These are phyloP conservation scores for Yponomeuta sedellus DNA, from an alignment of 2,888 invertebrate species.

Conservation along the genomic window DNA sequence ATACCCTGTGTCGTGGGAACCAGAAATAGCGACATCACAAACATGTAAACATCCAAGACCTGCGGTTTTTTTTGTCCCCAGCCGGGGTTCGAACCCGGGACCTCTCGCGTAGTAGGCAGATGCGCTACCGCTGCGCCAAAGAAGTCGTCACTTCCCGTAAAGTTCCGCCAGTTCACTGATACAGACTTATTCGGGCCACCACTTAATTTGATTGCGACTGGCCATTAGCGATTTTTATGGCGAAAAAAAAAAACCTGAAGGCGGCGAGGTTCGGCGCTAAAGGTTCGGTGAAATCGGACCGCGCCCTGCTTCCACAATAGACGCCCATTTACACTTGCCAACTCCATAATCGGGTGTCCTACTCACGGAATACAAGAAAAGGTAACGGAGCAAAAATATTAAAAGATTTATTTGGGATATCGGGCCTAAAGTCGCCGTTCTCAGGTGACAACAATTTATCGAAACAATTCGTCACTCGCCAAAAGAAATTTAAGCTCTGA, in stretches of 20 bases:
- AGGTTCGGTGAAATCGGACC: conserved; percentile 3
- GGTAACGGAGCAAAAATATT: not conserved
- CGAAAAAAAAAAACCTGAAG: not conserved
- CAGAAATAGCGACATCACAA: too few species aligned
- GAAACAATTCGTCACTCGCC: too few species aligned
- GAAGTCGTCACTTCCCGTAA: not conserved
- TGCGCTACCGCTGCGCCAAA: too few species aligned
- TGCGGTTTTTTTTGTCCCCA: too few species aligned
- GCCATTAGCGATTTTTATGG: conserved; percentile 4
- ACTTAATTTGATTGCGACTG: not conserved
- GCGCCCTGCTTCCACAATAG: not conserved
- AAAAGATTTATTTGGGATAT: too few species aligned
- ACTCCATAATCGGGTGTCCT: not conserved
- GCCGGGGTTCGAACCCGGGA: too few species aligned
- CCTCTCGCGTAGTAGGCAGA: too few species aligned
- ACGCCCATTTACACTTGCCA: not conserved
- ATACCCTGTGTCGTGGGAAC: too few species aligned
- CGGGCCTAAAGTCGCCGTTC: too few species aligned
- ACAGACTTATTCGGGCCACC: not conserved
- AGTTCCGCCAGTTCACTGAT: not conserved
- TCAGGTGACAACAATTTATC: too few species aligned
- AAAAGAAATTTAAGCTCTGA: too few species aligned
- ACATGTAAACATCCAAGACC: too few species aligned
- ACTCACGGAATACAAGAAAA: not conserved
- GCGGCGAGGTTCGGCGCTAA: not conserved